These are phyloP conservation scores for Fopius arisanus DNA, from an alignment of 1,140 invertebrate genomes.

Conservation along the genomic window DNA sequence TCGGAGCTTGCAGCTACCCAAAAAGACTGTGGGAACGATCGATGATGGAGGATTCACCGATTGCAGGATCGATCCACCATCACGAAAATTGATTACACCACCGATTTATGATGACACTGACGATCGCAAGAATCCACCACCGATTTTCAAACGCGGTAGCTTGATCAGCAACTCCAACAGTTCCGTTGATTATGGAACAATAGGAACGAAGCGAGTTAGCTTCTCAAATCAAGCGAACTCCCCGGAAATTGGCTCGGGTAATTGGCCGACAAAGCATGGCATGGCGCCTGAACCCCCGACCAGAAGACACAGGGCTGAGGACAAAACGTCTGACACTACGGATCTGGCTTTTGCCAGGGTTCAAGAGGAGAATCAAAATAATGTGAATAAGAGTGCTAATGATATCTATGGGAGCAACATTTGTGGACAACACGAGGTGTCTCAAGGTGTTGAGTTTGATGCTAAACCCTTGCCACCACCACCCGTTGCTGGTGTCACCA, in stretches of 20 bases:
- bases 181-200: constrained; percentile 50
- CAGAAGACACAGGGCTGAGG: constrained; percentile 54
- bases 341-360: constrained; percentile 40
- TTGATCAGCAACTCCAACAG: constrained; percentile 50
- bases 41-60: constrained; percentile 21
- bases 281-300: constrained; percentile 67
- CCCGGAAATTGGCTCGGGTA: constrained; percentile 43
- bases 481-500: constrained; percentile 38
- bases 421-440: background rate
- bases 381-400: constrained; percentile 37
- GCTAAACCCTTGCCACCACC: constrained; percentile 55
- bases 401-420: constrained; percentile 40
- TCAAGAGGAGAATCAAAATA: constrained; percentile 38
- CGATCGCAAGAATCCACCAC: constrained; percentile 46
- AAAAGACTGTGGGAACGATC: constrained; percentile 24
- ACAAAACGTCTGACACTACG: constrained; percentile 38
- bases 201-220: constrained; percentile 64
- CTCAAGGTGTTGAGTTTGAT: constrained; percentile 47
- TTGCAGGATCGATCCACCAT: background rate
- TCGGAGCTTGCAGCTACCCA: constrained; percentile 42
- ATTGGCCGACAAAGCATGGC: constrained; percentile 67
- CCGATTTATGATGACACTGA: constrained; percentile 39
- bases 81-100: constrained; percentile 17
- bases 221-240: constrained; percentile 57
- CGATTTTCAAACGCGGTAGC: constrained; percentile 68